Evolutionary conservation across 2,113 vertebrate genomes (phyloP), one percentile per base, ranked within the genome.

Genomic region (Herpailurus yagouaroundi): DNA sequence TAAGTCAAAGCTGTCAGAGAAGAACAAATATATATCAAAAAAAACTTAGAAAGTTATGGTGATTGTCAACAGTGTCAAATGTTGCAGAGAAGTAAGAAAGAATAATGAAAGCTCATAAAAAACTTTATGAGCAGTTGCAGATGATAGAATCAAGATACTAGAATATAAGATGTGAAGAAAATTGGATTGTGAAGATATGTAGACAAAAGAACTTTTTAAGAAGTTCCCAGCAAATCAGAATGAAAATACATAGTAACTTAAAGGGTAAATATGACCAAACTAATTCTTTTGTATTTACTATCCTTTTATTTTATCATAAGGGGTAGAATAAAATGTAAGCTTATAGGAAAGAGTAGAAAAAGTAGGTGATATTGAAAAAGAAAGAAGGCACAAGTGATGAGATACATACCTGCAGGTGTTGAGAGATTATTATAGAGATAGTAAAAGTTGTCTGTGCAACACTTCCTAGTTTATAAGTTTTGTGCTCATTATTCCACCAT

Each of bases 31-130:
- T 41, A 92, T 96, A 66, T 82, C 84, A 85, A 41, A 73, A 73
- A 79, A 94, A 97, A 41, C 94, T 98, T 80, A 79, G 76, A 94
- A 94, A 94, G 69, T 95, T 94, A 60, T 77, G 57, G 87, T 96
- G 81, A 96, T 97, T 91, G 71, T 97, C 95, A 96, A 91, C 71
- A 97, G 74, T 95, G 92, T 97, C 90, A 96, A 88, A 93, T 81
- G 69, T 80, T 77, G 9, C 50, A 77, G 57, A 96, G 60, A 95
- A 90, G 45, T 31, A 60, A 95, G 38, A 48, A 89, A 93, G 41
- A 97, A 95, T 88, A 83, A 91, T 77, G 74, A 92, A 87, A 88
- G 80, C 64, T 90, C 74, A 83, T 81, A 96, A 92, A 86, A 96
- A 69, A 7, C 36, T 96, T 95, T 63, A 38, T 82, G 84, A 92